Percentiles rank a stretch among this genome's conserved stretches.
phyloP scores from a whole-genome alignment of 2,888 invertebrate species.

The Thelaira solivaga region DNA sequence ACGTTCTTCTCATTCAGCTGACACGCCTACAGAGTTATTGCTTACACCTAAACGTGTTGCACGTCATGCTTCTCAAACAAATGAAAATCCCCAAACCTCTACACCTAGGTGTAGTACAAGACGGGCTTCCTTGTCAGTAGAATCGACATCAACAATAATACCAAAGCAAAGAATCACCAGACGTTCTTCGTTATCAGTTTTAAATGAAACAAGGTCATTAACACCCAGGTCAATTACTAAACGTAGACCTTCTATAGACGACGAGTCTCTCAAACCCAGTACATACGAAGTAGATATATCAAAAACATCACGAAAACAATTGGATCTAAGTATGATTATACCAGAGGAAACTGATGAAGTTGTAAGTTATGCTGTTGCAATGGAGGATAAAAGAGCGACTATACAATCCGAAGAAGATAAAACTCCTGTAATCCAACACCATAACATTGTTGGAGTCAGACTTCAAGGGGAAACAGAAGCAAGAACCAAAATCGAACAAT shows the following conservation, averaged over 20 bases:
- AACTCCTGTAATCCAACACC: background rate
- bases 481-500: background rate
- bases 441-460: too few species aligned
- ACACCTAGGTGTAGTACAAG: conserved; percentile 63
- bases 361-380: conserved; percentile 48
- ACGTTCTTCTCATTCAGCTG: conserved; percentile 61
- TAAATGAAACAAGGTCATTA: conserved; percentile 24
- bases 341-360: conserved; percentile 53
- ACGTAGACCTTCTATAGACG: conserved; percentile 58
- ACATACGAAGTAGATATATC: conserved; percentile 15
- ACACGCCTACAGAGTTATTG: too few species aligned
- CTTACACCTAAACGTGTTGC: conserved; percentile 29
- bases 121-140: conserved; percentile 61
- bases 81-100: conserved; percentile 5
- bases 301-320: conserved; percentile 23
- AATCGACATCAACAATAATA: conserved; percentile 14
- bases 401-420: background rate
- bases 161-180: conserved; percentile 31
- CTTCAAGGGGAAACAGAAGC: background rate
- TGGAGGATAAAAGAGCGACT: conserved; percentile 43
- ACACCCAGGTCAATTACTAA: conserved; percentile 56
- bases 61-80: conserved; percentile 44
- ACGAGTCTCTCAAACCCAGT: conserved; percentile 10
- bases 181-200: conserved; percentile 45
- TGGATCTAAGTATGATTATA: conserved; percentile 1